Base-by-base conservation (phyloP, 2,113 vertebrate species). In the Emydocephalus ijimae region DNA sequence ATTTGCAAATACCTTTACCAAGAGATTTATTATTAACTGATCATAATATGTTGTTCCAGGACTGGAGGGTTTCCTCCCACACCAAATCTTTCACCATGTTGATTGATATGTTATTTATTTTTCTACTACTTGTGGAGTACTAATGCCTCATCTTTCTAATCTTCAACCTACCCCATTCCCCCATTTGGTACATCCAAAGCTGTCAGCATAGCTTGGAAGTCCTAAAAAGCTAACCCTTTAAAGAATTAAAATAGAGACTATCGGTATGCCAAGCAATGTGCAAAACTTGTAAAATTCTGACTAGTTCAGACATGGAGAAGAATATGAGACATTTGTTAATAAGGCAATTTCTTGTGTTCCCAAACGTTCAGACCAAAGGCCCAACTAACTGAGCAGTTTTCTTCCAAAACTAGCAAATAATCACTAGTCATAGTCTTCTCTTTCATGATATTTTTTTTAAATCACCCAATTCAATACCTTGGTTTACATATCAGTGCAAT, bases 401-500 rank as follows among this genome's bases (percentile, higher is more conserved):
- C 64, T 88, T 74, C 24, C 52, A 89, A 69, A 7, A 74, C 0
- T 45, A 52, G 21, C 34, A 74, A 10, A 20, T 54, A 48, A 52
- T 74, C 69, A 74, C 2, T 34, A n/a, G 56, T 57, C 21, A 39
- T 21, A 81, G 69, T 8, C 34, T 81, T 39, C n/a, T 81, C 6
- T n/a, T 74, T 14, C 86, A 45, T 26, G 34, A 43, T 61, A 87
- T 48, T 26, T 50, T 10, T 48, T 64, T 34, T 52, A 87, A 69
- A 59, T 18, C 20, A 64, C 12, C 9, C 86, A 59, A 50, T 23
- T 57, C 45, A 87, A 7, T 4, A 61, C 12, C 12, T n/a, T 7
- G 34, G 29, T 2, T 0, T 24, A 87, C 0, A 0, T 74, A 43
- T 91, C 45, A 6, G 8, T 64, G 69, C 54, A 56, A 59, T 24